Conservation (phyloP, 2,113 vertebrate genomes). For the Vimba vimba region DNA sequence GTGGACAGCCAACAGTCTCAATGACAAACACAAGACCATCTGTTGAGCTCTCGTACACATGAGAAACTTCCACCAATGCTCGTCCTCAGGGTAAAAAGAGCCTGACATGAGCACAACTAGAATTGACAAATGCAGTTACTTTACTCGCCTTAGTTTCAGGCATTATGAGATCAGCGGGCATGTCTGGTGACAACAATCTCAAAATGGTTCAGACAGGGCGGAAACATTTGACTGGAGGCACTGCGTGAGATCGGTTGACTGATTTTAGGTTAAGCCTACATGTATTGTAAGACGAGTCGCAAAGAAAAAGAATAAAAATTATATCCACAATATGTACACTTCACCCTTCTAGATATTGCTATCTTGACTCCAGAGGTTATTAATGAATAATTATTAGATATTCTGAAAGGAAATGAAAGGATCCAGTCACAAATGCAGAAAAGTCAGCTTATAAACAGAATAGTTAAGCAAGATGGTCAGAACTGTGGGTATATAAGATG, state of each 20-base stretch:
- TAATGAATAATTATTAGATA: neutral
- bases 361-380: neutral
- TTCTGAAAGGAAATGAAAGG: too few species aligned
- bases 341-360: neutral
- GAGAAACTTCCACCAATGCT: conserved; percentile 32
- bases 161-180: conserved; percentile 1
- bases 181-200: conserved; percentile 9
- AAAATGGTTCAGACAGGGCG: neutral
- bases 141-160: conserved; percentile 3
- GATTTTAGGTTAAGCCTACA: neutral
- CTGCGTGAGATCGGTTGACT: neutral
- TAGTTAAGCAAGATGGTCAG: too few species aligned
- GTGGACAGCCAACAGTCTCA: conserved; percentile 52
- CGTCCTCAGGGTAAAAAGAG: neutral
- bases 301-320: neutral
- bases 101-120: conserved; percentile 7
- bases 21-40: conserved; percentile 55
- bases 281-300: neutral
- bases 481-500: too few species aligned
- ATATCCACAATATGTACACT: neutral
- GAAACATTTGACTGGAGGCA: conserved; percentile 28
- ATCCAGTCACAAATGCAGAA: too few species aligned
- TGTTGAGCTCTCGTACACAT: conserved; percentile 44
- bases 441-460: too few species aligned
- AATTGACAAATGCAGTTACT: conserved; percentile 24